A percentile compares a stretch with the other conserved stretches of the same genome.
phyloP scores from a whole-genome alignment of 2,113 vertebrate genomes.

The Desmodus rotundus region DNA sequence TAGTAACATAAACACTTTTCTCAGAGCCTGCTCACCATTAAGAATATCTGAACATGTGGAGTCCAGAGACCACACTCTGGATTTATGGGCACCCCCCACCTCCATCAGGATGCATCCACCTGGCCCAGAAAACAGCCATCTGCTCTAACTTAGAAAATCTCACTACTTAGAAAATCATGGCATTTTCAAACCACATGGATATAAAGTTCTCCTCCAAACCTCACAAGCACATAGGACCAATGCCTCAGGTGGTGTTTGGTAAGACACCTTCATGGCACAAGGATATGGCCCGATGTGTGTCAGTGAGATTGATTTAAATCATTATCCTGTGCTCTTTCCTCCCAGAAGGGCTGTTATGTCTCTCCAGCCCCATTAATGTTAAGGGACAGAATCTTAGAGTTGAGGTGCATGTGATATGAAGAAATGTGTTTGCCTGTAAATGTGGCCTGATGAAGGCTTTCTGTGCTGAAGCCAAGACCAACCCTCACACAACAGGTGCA shows the following conservation, averaged over 20 bases:
- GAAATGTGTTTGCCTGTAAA: background rate
- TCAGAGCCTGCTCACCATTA: background rate
- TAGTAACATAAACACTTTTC: background rate
- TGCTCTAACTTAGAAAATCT: background rate
- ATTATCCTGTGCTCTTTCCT: background rate
- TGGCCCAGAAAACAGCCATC: background rate
- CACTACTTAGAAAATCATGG: background rate
- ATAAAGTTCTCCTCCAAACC: background rate
- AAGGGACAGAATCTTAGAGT: background rate
- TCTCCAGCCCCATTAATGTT: background rate
- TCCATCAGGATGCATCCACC: background rate
- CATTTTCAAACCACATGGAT: conserved; percentile 6
- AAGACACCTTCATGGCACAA: background rate
- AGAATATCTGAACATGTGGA: conserved; percentile 5
- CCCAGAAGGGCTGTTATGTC: background rate
- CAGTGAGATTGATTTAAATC: background rate
- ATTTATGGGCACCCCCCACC: background rate
- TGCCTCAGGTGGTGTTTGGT: background rate
- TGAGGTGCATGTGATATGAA: background rate
- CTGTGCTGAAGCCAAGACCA: background rate
- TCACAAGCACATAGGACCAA: background rate
- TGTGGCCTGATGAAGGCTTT: background rate
- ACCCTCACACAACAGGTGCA: background rate
- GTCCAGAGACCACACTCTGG: background rate
- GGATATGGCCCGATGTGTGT: background rate